Conservation (phyloP, 2,113 vertebrate species). For the Misgurnus anguillicaudatus region DNA sequence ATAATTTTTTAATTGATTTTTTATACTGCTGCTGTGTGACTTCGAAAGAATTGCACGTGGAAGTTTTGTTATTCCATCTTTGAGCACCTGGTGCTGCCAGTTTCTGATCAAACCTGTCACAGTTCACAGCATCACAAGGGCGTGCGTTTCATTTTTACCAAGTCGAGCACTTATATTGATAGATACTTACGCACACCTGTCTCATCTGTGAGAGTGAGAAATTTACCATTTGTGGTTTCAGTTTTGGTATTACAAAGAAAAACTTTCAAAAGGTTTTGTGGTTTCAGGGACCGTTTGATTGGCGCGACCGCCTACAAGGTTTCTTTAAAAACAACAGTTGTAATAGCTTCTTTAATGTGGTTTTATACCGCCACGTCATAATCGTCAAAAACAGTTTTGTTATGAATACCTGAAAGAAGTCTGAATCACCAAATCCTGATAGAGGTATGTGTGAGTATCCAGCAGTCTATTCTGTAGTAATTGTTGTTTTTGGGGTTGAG, state of each 20-base stretch:
- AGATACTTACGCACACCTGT: constrained; percentile 23
- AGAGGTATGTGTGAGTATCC: neutral
- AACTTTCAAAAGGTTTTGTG: constrained; percentile 30
- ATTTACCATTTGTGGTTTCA: constrained; percentile 33
- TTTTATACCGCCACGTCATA: neutral
- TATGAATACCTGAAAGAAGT: neutral
- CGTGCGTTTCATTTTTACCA: constrained; percentile 4
- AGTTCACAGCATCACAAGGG: constrained; percentile 7
- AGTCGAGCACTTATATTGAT: neutral
- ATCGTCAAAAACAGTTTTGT: neutral
- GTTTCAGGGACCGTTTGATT: constrained; percentile 23
- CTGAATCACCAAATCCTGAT: neutral
- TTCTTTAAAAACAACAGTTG: constrained; percentile 15
- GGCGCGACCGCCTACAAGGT: neutral
- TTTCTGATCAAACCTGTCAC: constrained; percentile 13
- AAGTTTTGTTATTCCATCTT: neutral
- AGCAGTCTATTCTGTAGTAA: neutral
- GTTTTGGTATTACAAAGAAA: constrained; percentile 45
- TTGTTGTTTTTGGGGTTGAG: constrained; percentile 2
- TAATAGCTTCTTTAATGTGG: neutral
- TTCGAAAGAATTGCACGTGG: neutral
- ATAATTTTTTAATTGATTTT: neutral
- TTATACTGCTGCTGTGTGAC: neutral
- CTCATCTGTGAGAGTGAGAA: constrained; percentile 35
- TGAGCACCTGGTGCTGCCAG: neutral